Evolutionary conservation across 1,140 invertebrate genomes (phyloP), one percentile per base, ranked within the genome.

Genomic region (Aphidius ervi): DNA sequence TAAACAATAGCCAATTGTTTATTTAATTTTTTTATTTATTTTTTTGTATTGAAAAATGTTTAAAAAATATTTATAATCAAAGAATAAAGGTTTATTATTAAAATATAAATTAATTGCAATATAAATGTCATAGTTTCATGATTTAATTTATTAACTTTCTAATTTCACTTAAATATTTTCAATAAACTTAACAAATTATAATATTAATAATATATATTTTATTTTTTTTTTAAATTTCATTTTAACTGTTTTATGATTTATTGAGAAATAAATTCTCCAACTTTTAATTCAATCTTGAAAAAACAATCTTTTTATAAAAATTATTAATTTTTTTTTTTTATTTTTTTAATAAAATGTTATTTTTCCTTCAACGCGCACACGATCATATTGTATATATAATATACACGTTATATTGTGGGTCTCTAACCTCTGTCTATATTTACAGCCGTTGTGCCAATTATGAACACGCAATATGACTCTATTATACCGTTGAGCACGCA

Each of bases 381-480:
- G 41, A 58, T 48, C 37, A 49, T 16, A 40, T 5, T 31, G 20
- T n/a, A 39, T 43, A 39, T 43, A 16, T 16, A 16, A 6, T 49
- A 41, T n/a, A 37, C 9, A 50, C 23, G 41, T 63, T 63, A 71
- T 64, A 67, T 72, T 66, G 68, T 61, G 64, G 62, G 65, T 64
- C 66, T 63, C 56, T 64, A 68, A 58, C 60, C 60, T 62, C 61
- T 52, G 37, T 39, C 62, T 58, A 63, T 59, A 61, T 46, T 46
- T 52, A 49, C 54, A 48, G 63, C 49, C 67, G 45, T 65, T 54
- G 45, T 58, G 63, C 55, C 68, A 69, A 70, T 70, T 70, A 70
- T 58, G 52, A 64, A 49, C 68, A 70, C 68, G 68, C 68, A 66
- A 70, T 56, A 31, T 31, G 59, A 52, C 50, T 52, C 40, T 52